These are phyloP conservation scores for Mesitornis unicolor DNA, from an alignment of 2,113 vertebrate species.

Conservation along the genomic window DNA sequence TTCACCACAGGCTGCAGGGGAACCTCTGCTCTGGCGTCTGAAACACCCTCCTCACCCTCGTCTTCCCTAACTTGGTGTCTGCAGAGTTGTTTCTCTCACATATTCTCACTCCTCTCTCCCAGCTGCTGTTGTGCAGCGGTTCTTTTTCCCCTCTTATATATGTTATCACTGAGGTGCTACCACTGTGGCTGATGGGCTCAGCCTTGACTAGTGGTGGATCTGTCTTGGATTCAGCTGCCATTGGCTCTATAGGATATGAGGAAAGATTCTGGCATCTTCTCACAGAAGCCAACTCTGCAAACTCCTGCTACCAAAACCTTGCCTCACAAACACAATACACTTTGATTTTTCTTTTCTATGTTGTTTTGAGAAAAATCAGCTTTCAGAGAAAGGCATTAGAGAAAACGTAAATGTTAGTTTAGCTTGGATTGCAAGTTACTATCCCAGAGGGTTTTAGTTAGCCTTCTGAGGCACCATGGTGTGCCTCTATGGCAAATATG, in stretches of 20 bases:
- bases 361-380: background rate
- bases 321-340: background rate
- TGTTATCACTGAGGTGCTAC: accelerated
- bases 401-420: background rate
- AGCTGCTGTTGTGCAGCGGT: background rate
- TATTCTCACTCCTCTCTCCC: background rate
- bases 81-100: background rate
- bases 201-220: accelerated
- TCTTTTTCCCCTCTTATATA: background rate
- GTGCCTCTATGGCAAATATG: background rate
- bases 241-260: background rate
- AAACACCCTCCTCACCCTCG: background rate
- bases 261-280: background rate
- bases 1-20: background rate
- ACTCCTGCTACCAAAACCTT: background rate
- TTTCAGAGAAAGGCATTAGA: background rate
- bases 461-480: background rate
- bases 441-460: background rate
- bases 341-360: background rate
- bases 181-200: accelerated
- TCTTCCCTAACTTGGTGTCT: too few relatives aligned
- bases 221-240: background rate
- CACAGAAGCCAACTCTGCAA: background rate
- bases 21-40: accelerated
- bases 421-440: background rate